Percentiles rank a stretch among this genome's conserved stretches.
phyloP scores from a whole-genome alignment of 2,888 invertebrate species.

The Helicoverpa assulta region DNA sequence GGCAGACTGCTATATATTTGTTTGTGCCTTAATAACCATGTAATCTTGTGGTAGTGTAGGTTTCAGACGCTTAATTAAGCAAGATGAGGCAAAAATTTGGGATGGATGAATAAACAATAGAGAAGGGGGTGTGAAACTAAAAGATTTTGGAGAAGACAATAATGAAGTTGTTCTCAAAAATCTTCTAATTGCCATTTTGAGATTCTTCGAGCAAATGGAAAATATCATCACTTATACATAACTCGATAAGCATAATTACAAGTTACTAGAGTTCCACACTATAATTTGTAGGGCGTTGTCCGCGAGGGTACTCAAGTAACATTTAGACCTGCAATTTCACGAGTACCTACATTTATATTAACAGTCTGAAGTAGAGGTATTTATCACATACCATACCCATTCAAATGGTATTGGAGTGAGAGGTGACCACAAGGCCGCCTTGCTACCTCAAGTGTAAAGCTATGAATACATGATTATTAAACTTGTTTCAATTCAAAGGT shows the following conservation, averaged over 20 bases:
- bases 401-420: conserved; percentile 60
- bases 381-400: conserved; percentile 59
- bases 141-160: too few species aligned
- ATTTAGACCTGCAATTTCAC: conserved; percentile 37
- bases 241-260: too few species aligned
- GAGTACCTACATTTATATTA: conserved; percentile 32
- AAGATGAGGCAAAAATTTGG: too few species aligned
- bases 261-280: not conserved
- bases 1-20: not conserved
- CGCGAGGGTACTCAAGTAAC: conserved; percentile 24
- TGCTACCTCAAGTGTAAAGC: conserved; percentile 53
- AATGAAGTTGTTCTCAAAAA: too few species aligned
- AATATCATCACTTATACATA: too few species aligned
- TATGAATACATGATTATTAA: conserved; percentile 35
- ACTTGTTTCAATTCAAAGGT: conserved; percentile 47
- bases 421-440: conserved; percentile 69
- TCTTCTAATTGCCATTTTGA: too few species aligned
- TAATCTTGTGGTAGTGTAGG: not conserved
- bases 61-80: not conserved
- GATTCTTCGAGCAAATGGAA: too few species aligned
- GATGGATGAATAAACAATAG: too few species aligned
- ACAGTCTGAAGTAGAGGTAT: conserved; percentile 39
- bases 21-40: not conserved
- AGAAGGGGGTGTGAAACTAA: too few species aligned
- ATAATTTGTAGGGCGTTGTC: conserved; percentile 34